Evolutionary conservation across 2,888 invertebrate species (phyloP).

Genomic region (Chloromyia formosa): DNA sequence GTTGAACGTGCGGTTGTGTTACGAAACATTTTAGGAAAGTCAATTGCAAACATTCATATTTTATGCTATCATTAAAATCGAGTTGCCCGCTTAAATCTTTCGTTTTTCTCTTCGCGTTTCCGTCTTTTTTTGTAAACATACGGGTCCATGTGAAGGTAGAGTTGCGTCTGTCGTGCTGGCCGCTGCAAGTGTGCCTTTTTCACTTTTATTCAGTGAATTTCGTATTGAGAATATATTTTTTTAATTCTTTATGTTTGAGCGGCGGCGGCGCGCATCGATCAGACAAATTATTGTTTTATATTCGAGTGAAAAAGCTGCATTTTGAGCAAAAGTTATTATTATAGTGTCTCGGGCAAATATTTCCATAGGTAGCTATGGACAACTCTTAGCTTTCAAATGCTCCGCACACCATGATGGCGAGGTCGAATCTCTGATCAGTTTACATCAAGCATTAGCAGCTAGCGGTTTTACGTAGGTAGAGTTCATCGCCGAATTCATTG

Average conservation of each 20-base stretch:
- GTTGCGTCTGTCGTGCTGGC: too few relatives aligned
- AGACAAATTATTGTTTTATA: conserved; percentile 14
- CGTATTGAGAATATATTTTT: not conserved
- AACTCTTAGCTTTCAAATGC: conserved; percentile 30
- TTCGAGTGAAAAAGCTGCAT: conserved; percentile 21
- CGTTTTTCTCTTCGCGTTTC: conserved; percentile 1
- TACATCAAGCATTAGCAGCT: conserved; percentile 38
- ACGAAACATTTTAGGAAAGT: not conserved
- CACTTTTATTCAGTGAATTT: not conserved
- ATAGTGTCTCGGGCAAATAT: conserved; percentile 1
- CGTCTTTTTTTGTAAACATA: not conserved
- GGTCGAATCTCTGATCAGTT: conserved; percentile 40
- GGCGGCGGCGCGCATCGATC: not conserved
- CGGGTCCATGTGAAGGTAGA: not conserved
- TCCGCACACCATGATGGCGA: conserved; percentile 28
- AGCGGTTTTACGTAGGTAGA: conserved; percentile 29
- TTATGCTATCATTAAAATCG: conserved; percentile 1
- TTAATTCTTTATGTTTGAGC: not conserved
- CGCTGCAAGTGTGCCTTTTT: too few relatives aligned
- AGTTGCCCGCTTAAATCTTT: conserved; percentile 43
- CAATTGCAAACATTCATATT: not conserved
- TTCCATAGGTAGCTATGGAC: not conserved
- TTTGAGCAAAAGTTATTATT: conserved; percentile 3
- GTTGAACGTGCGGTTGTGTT: not conserved
- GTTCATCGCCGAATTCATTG: conserved; percentile 17